Evolutionary conservation across 2,113 vertebrate species (phyloP).

Genomic region (Carassius gibelio): DNA sequence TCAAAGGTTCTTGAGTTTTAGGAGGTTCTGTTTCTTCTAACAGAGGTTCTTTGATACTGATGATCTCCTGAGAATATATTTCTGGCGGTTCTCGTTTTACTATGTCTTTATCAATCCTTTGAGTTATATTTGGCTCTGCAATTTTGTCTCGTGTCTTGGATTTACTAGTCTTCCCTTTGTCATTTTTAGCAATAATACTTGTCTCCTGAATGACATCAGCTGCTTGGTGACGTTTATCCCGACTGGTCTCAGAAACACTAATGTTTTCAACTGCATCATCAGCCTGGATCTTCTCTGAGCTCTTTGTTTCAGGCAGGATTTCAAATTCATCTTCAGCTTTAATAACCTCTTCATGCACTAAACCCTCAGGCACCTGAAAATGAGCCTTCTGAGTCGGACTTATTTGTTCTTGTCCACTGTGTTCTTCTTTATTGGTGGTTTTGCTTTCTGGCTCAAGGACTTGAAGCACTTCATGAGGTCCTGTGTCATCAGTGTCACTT

Average conservation of each 20-base stretch:
- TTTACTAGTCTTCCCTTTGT: conserved; percentile 26
- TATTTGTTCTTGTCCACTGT: not conserved
- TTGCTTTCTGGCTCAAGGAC: not conserved
- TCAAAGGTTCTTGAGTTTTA: conserved; percentile 2
- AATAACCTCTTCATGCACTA: not conserved
- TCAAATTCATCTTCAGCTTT: conserved; percentile 25
- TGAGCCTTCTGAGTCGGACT: not conserved
- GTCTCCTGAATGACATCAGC: conserved; percentile 7
- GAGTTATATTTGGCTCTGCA: conserved; percentile 2
- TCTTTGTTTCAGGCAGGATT: conserved; percentile 2
- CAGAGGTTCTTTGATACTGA: not conserved
- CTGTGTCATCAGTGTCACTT: not conserved
- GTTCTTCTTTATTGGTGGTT: not conserved
- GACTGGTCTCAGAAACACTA: not conserved
- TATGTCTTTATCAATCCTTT: conserved; percentile 29
- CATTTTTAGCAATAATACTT: conserved; percentile 29
- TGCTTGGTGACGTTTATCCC: not conserved
- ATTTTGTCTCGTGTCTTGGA: conserved; percentile 30
- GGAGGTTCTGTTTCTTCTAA: conserved; percentile 8
- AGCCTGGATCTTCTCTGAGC: not conserved
- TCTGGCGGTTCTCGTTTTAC: conserved; percentile 46
- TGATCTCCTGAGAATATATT: conserved; percentile 19
- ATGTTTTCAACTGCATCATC: not conserved
- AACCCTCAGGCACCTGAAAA: not conserved
- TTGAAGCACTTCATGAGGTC: not conserved